phyloP scores from a whole-genome alignment of 2,113 vertebrate genomes.

The Barnardius zonarius region DNA sequence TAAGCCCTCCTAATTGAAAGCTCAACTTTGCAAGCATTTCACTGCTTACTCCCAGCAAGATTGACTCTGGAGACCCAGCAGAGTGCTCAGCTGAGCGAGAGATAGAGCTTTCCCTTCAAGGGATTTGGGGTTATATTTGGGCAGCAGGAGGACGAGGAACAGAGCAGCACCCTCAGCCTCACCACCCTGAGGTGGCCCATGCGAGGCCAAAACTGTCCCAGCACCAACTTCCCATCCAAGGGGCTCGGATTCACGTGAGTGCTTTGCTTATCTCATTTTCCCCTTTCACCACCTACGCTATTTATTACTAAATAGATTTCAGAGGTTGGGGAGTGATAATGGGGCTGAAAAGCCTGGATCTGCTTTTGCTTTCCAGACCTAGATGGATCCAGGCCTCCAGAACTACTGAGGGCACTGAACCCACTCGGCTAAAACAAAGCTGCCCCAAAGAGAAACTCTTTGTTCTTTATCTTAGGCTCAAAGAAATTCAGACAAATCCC shows the following conservation, averaged over 20 bases:
- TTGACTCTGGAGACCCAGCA: neutral
- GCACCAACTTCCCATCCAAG: neutral
- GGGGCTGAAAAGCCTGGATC: neutral
- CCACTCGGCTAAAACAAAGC: neutral
- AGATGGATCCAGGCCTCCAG: neutral
- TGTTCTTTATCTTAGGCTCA: neutral
- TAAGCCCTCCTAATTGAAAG: neutral
- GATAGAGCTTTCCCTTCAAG: neutral
- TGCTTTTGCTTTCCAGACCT: neutral
- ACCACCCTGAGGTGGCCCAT: neutral
- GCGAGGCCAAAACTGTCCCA: neutral
- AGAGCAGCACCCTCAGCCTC: neutral
- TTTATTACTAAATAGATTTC: neutral
- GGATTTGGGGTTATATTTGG: slow-evolving; percentile 6
- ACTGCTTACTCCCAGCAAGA: neutral
- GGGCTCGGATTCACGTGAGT: neutral
- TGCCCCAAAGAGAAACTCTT: neutral
- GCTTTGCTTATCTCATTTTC: neutral
- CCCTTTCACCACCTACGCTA: neutral
- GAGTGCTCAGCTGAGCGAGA: neutral
- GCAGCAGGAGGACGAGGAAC: neutral
- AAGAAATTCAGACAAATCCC: neutral
- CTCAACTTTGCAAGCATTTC: neutral
- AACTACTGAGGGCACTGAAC: neutral
- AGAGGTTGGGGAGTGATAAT: neutral